These are phyloP conservation scores for Tridacna gigas DNA, from an alignment of 2,888 invertebrate species.

Conservation along the genomic window DNA sequence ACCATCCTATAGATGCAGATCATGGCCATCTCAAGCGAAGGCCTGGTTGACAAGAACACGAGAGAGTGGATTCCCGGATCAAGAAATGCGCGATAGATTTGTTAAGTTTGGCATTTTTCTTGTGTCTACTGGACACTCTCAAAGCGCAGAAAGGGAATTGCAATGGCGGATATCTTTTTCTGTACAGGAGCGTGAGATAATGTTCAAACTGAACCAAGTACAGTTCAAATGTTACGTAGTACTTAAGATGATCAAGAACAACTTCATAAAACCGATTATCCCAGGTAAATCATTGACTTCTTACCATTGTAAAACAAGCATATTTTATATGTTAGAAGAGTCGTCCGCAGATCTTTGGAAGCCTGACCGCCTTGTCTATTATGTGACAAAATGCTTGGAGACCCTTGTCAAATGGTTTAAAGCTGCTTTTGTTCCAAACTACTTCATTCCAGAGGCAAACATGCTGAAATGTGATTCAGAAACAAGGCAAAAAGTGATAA, in stretches of 20 bases:
- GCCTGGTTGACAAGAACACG: constrained; percentile 33
- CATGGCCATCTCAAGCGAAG: constrained; percentile 32
- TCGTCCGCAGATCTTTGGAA: constrained; percentile 8
- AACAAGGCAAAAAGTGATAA: neutral
- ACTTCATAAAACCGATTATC: constrained; percentile 19
- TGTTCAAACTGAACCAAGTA: constrained; percentile 25
- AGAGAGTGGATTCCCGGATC: constrained; percentile 20
- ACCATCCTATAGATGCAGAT: constrained; percentile 25
- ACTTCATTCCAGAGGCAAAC: constrained; percentile 38
- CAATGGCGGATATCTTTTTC: constrained; percentile 45
- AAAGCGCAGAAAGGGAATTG: constrained; percentile 17
- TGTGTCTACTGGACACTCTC: constrained; percentile 31
- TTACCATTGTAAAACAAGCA: constrained; percentile 45
- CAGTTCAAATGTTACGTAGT: constrained; percentile 38
- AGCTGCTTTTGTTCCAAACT: constrained; percentile 32
- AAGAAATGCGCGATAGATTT: constrained; percentile 17
- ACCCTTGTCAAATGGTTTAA: constrained; percentile 5
- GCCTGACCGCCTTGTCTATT: constrained; percentile 12
- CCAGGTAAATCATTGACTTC: constrained; percentile 31
- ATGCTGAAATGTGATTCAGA: constrained; percentile 26
- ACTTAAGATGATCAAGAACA: constrained; percentile 34
- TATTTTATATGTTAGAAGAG: constrained; percentile 29
- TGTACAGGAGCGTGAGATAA: constrained; percentile 31
- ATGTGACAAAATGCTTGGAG: constrained; percentile 21
- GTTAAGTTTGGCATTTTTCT: constrained; percentile 34